phyloP scores from a whole-genome alignment of 2,797 vertebrate genomes.

The Galagoides demidoff region DNA sequence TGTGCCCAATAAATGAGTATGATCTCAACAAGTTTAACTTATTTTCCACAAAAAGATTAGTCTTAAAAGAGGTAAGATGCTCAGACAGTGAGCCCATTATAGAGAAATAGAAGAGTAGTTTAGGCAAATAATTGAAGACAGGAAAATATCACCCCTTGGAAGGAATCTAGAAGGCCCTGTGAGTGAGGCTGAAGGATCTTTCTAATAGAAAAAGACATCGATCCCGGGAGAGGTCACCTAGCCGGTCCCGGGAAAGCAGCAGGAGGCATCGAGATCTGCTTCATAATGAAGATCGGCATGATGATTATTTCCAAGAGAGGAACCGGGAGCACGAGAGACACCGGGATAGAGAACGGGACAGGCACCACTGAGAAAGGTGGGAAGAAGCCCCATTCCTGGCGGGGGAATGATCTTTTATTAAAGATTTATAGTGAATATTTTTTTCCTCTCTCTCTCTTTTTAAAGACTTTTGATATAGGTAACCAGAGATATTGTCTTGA shows the following conservation, averaged over 20 bases:
- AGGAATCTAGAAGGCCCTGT: background rate
- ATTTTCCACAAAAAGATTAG: background rate
- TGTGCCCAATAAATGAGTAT: background rate
- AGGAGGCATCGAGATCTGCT: conserved; percentile 90
- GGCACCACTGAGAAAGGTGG: conserved; percentile 91
- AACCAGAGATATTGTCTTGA: background rate
- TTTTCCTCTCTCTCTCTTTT: background rate
- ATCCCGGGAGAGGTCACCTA: conserved; percentile 90
- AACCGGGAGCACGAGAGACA: conserved; percentile 89
- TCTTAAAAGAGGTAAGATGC: background rate
- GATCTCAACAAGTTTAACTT: background rate
- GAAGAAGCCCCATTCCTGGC: background rate
- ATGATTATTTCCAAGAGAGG: conserved; percentile 90
- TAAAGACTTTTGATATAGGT: background rate
- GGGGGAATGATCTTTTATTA: background rate
- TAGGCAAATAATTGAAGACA: background rate
- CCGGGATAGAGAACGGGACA: conserved; percentile 89
- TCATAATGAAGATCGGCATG: conserved; percentile 90
- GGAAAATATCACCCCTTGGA: background rate
- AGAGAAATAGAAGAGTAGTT: background rate
- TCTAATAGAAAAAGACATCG: conserved; percentile 89
- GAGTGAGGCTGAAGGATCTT: conserved; percentile 27
- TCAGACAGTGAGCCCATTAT: background rate
- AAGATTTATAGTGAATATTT: background rate
- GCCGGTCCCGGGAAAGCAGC: conserved; percentile 91